A percentile compares a stretch with the other conserved stretches of the same genome.
phyloP scores from a whole-genome alignment of 2,888 invertebrate species.

The Alviniconcha strummeri region DNA sequence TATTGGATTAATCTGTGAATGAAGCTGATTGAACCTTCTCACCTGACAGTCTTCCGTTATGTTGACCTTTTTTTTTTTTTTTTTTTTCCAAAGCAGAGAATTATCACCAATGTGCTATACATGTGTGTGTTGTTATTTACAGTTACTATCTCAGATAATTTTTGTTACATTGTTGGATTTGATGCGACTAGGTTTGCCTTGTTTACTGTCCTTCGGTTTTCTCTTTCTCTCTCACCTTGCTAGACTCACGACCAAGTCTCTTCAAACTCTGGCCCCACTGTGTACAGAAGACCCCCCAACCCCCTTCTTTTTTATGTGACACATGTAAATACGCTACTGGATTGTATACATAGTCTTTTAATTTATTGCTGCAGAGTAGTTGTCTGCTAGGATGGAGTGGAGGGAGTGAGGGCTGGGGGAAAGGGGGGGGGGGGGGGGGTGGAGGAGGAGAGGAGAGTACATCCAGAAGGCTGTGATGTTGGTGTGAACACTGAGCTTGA shows the following conservation, averaged over 20 bases:
- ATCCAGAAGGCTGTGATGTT: conserved; percentile 21
- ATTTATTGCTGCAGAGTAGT: conserved; percentile 20
- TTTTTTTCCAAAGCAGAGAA: neutral
- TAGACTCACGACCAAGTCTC: conserved; percentile 23
- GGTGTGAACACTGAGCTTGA: neutral
- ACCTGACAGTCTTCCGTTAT: conserved; percentile 15
- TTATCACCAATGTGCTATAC: neutral
- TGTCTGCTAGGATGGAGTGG: neutral
- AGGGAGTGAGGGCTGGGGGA: neutral
- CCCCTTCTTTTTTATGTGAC: neutral
- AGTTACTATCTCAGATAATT: neutral
- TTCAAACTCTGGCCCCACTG: neutral
- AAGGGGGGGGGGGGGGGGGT: neutral
- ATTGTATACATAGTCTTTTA: conserved; percentile 28
- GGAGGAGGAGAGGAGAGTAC: neutral
- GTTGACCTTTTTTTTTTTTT: neutral
- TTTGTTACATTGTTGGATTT: too few relatives aligned
- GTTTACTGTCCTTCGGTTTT: neutral
- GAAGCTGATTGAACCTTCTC: neutral
- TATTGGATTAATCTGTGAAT: neutral
- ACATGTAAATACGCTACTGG: conserved; percentile 28
- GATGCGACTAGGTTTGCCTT: conserved; percentile 13
- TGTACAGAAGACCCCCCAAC: conserved; percentile 6
- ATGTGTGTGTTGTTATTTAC: neutral
- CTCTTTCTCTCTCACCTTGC: neutral